Base-by-base conservation (phyloP, 2,888 invertebrate species). In the Eupithecia centaureata region DNA sequence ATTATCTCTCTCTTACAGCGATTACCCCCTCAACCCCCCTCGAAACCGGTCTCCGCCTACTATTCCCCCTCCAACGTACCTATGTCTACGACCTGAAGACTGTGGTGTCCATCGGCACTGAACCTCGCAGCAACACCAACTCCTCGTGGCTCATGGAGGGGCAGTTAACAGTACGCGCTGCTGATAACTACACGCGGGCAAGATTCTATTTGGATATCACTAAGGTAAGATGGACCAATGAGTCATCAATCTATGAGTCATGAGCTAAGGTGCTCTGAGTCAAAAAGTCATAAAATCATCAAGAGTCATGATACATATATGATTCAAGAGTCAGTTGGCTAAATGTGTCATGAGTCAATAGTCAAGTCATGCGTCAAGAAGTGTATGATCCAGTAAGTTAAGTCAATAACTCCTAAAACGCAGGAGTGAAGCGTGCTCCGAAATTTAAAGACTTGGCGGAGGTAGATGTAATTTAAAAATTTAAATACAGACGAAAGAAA, bases 101-200 rank as follows among this genome's bases (percentile, higher is more conserved):
- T 0, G 88, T 89, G 33, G 86, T 91, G 0, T 86, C 91, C 0
- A 83, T 87, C 0, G 65, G 88, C 0, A 84, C 87, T 1, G 76
- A 86, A 30, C 80, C 84, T 10, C 86, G 84, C 2, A 79, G 76
- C 1, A 83, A 82, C 32, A 83, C 81, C 22, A 79, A 79, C 32
- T 88, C 89, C 0, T 82, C 82, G 15, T 92, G 92, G 92, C 82
- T 85, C 0, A 56, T 93, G 38, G 87, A 87, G 1, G 92, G 87
- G 0, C 79, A 82, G 8, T 67, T 93, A 0, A 67, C 76, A 0
- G 79, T 88, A 0, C 83, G 86, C 1, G 85, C 85, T 0, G 86
- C 85, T 15, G 89, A 90, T 57, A 91, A 89, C 68, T 87, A 77
- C 18, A 87, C 86, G 0, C 85, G 79, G 57, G 87, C 86, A 0